A percentile compares a stretch with the other conserved stretches of the same genome.
Conservation (phyloP, 1,140 invertebrate genomes). For the Drosophila sturtevanti region DNA sequence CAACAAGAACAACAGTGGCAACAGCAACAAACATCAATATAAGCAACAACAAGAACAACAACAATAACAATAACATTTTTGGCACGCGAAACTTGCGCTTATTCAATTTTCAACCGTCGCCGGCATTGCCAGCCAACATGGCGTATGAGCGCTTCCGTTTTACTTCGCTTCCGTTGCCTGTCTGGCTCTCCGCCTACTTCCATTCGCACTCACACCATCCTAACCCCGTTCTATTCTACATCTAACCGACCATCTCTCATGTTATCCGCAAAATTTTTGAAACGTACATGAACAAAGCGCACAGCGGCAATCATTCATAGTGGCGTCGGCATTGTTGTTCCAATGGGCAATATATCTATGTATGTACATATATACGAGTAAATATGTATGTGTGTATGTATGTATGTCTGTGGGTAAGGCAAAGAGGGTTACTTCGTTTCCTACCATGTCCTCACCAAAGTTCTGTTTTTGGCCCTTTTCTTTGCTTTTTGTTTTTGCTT, state of each 20-base stretch:
- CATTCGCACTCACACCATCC: too few species aligned
- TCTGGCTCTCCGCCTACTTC: conserved; percentile 32
- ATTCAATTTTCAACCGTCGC: conserved; percentile 72
- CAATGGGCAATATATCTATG: conserved; percentile 12
- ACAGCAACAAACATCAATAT: not conserved
- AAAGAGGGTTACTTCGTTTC: not conserved
- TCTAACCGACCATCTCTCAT: not conserved
- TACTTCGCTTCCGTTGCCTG: conserved; percentile 62
- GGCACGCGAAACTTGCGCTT: conserved; percentile 78
- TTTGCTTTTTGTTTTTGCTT: not conserved
- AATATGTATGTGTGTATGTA: conserved; percentile 21
- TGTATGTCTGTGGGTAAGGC: conserved; percentile 1
- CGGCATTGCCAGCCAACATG: conserved; percentile 61
- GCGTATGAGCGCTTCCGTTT: conserved; percentile 78
- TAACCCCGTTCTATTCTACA: not conserved
- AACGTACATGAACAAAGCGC: conserved; percentile 74
- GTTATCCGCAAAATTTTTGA: conserved; percentile 43
- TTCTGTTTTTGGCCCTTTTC: not conserved
- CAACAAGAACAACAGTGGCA: conserved; percentile 31
- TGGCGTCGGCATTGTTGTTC: conserved; percentile 56
- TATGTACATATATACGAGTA: conserved; percentile 18
- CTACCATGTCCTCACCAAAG: not conserved
- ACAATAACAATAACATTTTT: conserved; percentile 57
- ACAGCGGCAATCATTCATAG: conserved; percentile 75
- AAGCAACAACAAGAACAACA: conserved; percentile 25